Evolutionary conservation across 2,797 vertebrate genomes (phyloP).

Genomic region (Lacerta agilis): DNA sequence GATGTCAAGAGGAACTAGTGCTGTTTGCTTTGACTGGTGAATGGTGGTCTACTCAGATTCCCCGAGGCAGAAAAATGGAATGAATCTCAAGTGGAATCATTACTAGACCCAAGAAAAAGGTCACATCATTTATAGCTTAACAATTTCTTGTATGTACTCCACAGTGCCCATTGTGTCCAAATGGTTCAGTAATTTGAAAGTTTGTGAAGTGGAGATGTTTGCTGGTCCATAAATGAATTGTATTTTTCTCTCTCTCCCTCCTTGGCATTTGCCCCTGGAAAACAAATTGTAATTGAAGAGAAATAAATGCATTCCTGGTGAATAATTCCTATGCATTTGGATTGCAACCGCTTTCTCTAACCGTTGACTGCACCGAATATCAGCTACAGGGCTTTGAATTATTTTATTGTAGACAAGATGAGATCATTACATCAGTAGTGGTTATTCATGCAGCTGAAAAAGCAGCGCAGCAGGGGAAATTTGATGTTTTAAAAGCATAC

Average conservation of each 20-base stretch:
- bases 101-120: slow-evolving; percentile 30
- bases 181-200: slow-evolving; percentile 38
- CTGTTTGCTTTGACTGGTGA: background rate
- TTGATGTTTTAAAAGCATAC: background rate
- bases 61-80: slow-evolving; percentile 34
- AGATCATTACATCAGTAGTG: slow-evolving; percentile 16
- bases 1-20: background rate
- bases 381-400: slow-evolving; percentile 1
- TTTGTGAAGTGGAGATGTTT: slow-evolving; percentile 35
- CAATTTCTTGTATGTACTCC: slow-evolving; percentile 9
- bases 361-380: background rate
- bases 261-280: background rate
- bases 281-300: slow-evolving; percentile 25
- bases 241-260: background rate
- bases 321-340: slow-evolving; percentile 26
- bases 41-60: slow-evolving; percentile 27
- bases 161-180: slow-evolving; percentile 10
- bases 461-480: slow-evolving; percentile 2
- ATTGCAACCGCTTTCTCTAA: background rate
- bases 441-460: slow-evolving; percentile 15
- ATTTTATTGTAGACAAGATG: background rate
- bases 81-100: slow-evolving; percentile 41
- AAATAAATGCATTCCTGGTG: slow-evolving; percentile 40
- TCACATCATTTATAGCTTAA: slow-evolving; percentile 34
- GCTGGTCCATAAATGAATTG: slow-evolving; percentile 14